phyloP scores from a whole-genome alignment of 2,888 invertebrate species.

The Lasius fuliginosus region DNA sequence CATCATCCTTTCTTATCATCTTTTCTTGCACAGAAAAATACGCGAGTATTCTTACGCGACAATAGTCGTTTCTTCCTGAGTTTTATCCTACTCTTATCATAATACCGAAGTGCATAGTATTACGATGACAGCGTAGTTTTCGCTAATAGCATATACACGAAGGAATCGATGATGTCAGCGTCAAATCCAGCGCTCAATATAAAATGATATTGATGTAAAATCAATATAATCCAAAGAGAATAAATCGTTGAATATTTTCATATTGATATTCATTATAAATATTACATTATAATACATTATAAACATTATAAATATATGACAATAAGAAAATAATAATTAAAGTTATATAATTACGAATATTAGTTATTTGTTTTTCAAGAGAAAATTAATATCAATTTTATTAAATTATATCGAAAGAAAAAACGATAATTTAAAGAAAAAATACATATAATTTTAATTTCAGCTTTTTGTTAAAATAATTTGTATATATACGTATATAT shows the following conservation, averaged over 20 bases:
- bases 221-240: constrained; percentile 40
- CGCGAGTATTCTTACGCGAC: constrained; percentile 49
- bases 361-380: neutral
- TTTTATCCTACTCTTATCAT: constrained; percentile 53
- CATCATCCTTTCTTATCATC: constrained; percentile 54
- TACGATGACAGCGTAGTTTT: constrained; percentile 54
- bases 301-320: neutral
- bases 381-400: neutral
- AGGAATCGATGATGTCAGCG: constrained; percentile 43
- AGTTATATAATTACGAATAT: neutral
- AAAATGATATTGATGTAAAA: constrained; percentile 41
- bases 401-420: neutral
- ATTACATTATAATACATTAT: too few species aligned
- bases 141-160: constrained; percentile 46
- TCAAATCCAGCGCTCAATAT: constrained; percentile 28
- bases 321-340: neutral
- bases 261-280: neutral
- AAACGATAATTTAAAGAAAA: neutral
- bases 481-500: neutral
- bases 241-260: neutral
- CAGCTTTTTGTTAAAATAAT: neutral
- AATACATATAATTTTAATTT: neutral
- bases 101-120: constrained; percentile 54
- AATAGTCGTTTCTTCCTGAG: constrained; percentile 47
- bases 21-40: constrained; percentile 53